phyloP scores from a whole-genome alignment of 2,113 vertebrate genomes.

The Galeopterus variegatus region DNA sequence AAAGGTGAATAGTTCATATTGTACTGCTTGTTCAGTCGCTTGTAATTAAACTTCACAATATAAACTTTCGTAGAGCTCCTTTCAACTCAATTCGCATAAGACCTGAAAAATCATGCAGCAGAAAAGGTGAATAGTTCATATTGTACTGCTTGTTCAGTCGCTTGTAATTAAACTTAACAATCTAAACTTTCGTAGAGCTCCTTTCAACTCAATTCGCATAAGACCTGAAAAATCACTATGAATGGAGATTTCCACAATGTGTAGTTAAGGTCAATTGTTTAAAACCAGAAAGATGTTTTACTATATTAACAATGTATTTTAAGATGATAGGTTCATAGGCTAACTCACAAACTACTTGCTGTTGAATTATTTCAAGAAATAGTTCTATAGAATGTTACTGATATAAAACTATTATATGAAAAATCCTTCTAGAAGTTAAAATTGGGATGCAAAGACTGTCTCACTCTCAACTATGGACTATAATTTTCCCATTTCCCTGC shows the following conservation, averaged over 20 bases:
- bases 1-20: conserved; percentile 88
- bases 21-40: conserved; percentile 78
- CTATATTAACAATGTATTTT: neutral
- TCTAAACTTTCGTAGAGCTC: conserved; percentile 75
- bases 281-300: conserved; percentile 47
- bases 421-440: conserved; percentile 34
- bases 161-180: conserved; percentile 85
- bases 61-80: conserved; percentile 75
- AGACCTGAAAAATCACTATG: conserved; percentile 26
- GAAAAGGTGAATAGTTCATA: conserved; percentile 88
- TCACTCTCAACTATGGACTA: neutral
- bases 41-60: conserved; percentile 84
- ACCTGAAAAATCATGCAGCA: conserved; percentile 80
- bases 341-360: neutral
- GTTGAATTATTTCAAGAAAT: conserved; percentile 5
- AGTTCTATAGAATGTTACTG: neutral
- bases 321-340: neutral
- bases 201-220: conserved; percentile 68
- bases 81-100: conserved; percentile 66
- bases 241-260: conserved; percentile 31
- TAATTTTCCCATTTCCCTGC: neutral
- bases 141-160: conserved; percentile 76
- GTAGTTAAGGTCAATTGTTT: conserved; percentile 40
- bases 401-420: neutral
- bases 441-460: neutral